A percentile compares a stretch with the other conserved stretches of the same genome.
Conservation (phyloP, 2,888 invertebrate genomes). For the Melikaiella ostensackeni region DNA sequence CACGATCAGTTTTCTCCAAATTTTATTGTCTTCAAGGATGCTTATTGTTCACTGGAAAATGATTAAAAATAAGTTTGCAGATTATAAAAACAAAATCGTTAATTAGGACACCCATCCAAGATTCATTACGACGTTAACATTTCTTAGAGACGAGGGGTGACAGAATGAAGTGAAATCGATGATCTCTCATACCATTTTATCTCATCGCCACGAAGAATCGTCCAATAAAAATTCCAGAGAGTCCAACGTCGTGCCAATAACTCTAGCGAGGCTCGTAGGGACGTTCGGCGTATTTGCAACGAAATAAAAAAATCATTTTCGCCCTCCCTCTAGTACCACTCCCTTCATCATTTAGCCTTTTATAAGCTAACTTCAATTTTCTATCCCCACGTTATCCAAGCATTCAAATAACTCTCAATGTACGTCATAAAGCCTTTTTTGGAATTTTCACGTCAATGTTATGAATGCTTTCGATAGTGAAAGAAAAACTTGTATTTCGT, state of each 20-base stretch:
- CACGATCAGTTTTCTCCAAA: no score
- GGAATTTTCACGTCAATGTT: not conserved
- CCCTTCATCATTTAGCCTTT: not conserved
- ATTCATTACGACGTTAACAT: not conserved
- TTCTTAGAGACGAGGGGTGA: conserved; percentile 35
- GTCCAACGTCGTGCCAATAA: conserved; percentile 48
- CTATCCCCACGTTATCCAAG: not conserved
- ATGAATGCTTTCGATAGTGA: not conserved
- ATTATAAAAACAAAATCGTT: not conserved
- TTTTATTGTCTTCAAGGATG: no score
- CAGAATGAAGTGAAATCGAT: conserved; percentile 51
- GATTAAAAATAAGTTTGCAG: not conserved
- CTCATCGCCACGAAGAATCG: conserved; percentile 47
- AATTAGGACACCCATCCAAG: not conserved
- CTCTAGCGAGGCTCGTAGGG: not conserved
- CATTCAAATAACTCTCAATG: not conserved
- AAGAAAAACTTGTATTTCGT: not conserved
- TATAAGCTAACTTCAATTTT: not conserved
- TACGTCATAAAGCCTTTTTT: not conserved
- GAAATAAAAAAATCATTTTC: conserved; percentile 25
- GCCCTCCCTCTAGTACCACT: not conserved
- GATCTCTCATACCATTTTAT: conserved; percentile 47
- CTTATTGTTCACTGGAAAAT: not conserved
- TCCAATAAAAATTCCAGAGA: conserved; percentile 58
- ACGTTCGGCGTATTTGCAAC: conserved; percentile 21